Conservation (phyloP, 2,113 vertebrate species). For the Phylloscopus trochiloides region DNA sequence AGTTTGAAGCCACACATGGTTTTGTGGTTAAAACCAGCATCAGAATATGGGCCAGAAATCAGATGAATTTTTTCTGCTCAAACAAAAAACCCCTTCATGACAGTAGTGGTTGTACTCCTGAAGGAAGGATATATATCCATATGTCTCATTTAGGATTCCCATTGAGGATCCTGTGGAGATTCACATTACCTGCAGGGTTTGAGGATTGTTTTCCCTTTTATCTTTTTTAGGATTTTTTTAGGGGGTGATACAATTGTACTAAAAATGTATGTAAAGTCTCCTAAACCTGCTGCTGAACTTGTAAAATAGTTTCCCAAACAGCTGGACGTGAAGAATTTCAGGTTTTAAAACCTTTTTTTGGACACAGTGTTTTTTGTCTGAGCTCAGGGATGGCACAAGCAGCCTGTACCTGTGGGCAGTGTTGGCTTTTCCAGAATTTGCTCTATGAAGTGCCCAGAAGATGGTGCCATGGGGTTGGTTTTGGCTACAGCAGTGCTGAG, state of each 20-base stretch:
- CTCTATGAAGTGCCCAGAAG: conserved; percentile 54
- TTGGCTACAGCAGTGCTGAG: not conserved
- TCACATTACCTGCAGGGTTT: not conserved
- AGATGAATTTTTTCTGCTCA: not conserved
- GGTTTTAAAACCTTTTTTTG: not conserved
- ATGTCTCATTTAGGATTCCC: not conserved
- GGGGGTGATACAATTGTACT: not conserved
- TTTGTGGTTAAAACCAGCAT: not conserved
- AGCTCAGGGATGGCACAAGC: not conserved
- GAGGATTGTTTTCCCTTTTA: not conserved
- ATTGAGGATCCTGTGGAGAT: not conserved
- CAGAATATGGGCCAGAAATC: not conserved
- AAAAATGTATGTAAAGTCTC: not conserved
- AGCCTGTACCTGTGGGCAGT: not conserved
- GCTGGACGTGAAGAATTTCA: not conserved
- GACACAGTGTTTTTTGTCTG: not conserved
- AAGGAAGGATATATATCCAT: not conserved
- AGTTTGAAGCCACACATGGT: not conserved
- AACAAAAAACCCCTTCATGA: not conserved
- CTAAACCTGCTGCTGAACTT: not conserved
- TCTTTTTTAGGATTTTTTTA: not conserved
- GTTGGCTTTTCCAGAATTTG: not conserved
- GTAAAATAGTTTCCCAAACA: not conserved
- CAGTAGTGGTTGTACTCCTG: not conserved
- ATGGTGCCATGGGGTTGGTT: conserved; percentile 63